Percentiles rank a stretch among this genome's conserved stretches.
Conservation (phyloP, 2,113 vertebrate species). For the Eclectus roratus region DNA sequence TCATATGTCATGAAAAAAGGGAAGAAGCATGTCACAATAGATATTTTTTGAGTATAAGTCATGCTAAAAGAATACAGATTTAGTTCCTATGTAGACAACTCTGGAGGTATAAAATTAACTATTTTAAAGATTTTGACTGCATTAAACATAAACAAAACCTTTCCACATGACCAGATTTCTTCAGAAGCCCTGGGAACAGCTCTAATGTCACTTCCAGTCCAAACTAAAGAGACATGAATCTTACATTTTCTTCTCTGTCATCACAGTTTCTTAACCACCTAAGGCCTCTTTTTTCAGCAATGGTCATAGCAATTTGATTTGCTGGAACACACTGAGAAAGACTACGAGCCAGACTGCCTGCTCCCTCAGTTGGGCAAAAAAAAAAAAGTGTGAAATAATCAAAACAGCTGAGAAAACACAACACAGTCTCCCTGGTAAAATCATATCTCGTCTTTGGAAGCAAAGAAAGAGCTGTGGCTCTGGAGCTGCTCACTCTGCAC, state of each 20-base stretch:
- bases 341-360: not conserved
- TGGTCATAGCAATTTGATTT: not conserved
- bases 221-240: conserved; percentile 56
- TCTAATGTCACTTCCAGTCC: conserved; percentile 44
- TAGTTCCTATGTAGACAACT: not conserved
- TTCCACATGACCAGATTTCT: not conserved
- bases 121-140: not conserved
- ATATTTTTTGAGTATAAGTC: not conserved
- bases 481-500: not conserved
- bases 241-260: conserved; percentile 56
- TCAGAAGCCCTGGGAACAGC: conserved; percentile 41
- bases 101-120: not conserved
- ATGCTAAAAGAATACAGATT: not conserved
- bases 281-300: not conserved
- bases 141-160: conserved; percentile 34
- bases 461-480: not conserved
- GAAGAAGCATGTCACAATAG: not conserved
- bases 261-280: conserved; percentile 27
- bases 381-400: conserved; percentile 38
- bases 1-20: not conserved
- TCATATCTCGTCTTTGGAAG: not conserved
- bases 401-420: conserved; percentile 63
- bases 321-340: not conserved
- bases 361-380: not conserved
- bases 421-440: conserved; percentile 27